Conservation (phyloP, 1,140 invertebrate genomes). For the Drosophila melanica region DNA sequence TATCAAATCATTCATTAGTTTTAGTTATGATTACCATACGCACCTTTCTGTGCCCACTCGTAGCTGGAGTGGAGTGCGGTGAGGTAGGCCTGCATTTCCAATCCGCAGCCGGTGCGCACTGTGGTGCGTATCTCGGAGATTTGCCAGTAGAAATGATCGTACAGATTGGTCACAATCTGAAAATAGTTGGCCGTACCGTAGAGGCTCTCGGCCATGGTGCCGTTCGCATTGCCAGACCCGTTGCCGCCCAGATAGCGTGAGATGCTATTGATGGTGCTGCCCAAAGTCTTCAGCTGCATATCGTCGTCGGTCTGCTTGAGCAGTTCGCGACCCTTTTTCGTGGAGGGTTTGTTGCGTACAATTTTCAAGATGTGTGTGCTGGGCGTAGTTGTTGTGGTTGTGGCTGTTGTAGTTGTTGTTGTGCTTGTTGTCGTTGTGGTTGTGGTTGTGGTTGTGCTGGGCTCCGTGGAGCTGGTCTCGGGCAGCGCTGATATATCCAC, state of each 20-base stretch:
- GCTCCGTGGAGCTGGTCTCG: slow-evolving; percentile 26
- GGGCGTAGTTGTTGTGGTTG: slow-evolving; percentile 36
- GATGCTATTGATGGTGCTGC: slow-evolving; percentile 75
- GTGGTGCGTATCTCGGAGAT: slow-evolving; percentile 69
- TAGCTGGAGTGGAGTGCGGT: slow-evolving; percentile 73
- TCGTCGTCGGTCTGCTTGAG: slow-evolving; percentile 71
- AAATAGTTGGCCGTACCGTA: slow-evolving; percentile 75
- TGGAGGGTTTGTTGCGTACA: slow-evolving; percentile 56
- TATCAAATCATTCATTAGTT: too few species aligned
- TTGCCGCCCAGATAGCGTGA: slow-evolving; percentile 57
- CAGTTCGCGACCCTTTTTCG: slow-evolving; percentile 68
- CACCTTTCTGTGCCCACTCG: slow-evolving; percentile 80
- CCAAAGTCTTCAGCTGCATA: slow-evolving; percentile 60
- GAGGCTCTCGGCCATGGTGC: slow-evolving; percentile 58
- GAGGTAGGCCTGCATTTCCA: slow-evolving; percentile 79
- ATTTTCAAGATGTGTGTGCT: slow-evolving; percentile 77
- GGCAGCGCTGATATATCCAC: slow-evolving; percentile 59
- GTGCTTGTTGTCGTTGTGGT: slow-evolving; percentile 6
- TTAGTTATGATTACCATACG: slow-evolving; percentile 4
- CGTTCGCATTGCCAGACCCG: slow-evolving; percentile 31
- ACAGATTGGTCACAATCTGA: slow-evolving; percentile 80
- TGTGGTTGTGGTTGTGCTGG: slow-evolving; percentile 19
- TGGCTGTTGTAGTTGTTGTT: slow-evolving; percentile 15
- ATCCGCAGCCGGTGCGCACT: slow-evolving; percentile 69
- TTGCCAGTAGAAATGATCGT: slow-evolving; percentile 83